Evolutionary conservation across 2,113 vertebrate genomes (phyloP), one percentile per base, ranked within the genome.

Genomic region (Bombycilla garrulus): DNA sequence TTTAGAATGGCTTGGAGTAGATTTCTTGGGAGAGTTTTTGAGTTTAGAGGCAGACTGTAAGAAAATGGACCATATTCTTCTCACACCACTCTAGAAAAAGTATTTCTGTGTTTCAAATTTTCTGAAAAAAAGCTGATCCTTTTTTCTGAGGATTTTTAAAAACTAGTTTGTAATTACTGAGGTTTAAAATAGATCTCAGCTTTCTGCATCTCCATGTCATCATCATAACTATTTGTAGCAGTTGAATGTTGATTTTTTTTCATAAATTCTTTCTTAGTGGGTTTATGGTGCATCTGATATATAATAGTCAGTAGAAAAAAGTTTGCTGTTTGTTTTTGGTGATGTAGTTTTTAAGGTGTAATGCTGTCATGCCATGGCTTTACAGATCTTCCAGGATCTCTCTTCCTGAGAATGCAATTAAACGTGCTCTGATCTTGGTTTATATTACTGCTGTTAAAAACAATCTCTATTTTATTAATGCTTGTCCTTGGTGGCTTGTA

Each of bases 101-200:
- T 64, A 35, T 70, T 92, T 77, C 83, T 86, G 6, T 73, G 47
- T 78, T 81, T 79, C 15, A 53, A 10, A 62, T 88, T 85, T 93
- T 85, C 78, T 90, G 66, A 1, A 79, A 72, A 72, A 95, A 70
- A 71, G 33, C 74, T 54, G 47, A 74, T 83, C 17, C 47, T 91
- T 90, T 88, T 45, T 51, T 94, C 70, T 72, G 47, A 70, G 13
- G 70, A 20, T 70, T 44, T 81, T 86, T 69, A 58, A 88, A 92
- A 95, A 57, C 19, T 45, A 28, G 23, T 90, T 81, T 94, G 38
- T 85, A 77, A 85, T 92, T 90, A 80, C 38, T 66, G 70, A 70
- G 13, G 35, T 77, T 95, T 90, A 96, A 86, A 95, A 87, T 91
- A 84, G 54, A 82, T 65, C 11, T 69, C 33, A 83, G n/a, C 56